Conservation (phyloP, 2,113 vertebrate genomes). For the Hippocampus zosterae region DNA sequence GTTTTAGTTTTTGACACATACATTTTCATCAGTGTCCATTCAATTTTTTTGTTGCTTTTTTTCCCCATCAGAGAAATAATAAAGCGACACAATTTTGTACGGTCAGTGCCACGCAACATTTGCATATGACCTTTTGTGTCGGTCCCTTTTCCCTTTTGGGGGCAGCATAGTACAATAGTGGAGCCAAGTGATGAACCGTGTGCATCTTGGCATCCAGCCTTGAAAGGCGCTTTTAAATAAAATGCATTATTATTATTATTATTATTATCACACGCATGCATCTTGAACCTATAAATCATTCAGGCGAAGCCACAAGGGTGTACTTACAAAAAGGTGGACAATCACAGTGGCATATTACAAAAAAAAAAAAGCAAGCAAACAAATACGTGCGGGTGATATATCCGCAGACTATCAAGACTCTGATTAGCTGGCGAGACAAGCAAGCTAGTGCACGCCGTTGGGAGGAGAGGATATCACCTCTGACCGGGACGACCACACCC, state of each 20-base stretch:
- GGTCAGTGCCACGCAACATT: neutral
- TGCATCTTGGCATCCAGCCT: conserved; percentile 21
- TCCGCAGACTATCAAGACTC: neutral
- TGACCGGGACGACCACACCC: conserved; percentile 56
- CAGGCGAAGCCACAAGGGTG: conserved; percentile 33
- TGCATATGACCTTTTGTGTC: neutral
- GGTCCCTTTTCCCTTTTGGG: neutral
- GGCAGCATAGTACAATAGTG: conserved; percentile 29
- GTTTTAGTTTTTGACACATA: neutral
- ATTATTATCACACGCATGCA: conserved; percentile 30
- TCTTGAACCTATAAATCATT: conserved; percentile 46
- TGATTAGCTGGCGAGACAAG: neutral
- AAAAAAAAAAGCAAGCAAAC: conserved; percentile 6
- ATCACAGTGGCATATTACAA: conserved; percentile 6
- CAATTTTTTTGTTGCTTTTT: neutral
- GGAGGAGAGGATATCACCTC: conserved; percentile 40
- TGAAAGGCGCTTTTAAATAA: no score
- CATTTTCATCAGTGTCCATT: neutral
- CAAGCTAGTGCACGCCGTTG: conserved; percentile 1
- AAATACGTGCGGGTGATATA: neutral
- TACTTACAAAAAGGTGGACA: conserved; percentile 38
- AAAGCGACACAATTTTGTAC: neutral
- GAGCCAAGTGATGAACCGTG: conserved; percentile 34
- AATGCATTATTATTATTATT: no score
- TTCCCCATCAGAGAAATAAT: neutral